Percentiles rank a stretch among this genome's conserved stretches.
Conservation (phyloP, 2,797 vertebrate genomes). For the Acanthiza pusilla region DNA sequence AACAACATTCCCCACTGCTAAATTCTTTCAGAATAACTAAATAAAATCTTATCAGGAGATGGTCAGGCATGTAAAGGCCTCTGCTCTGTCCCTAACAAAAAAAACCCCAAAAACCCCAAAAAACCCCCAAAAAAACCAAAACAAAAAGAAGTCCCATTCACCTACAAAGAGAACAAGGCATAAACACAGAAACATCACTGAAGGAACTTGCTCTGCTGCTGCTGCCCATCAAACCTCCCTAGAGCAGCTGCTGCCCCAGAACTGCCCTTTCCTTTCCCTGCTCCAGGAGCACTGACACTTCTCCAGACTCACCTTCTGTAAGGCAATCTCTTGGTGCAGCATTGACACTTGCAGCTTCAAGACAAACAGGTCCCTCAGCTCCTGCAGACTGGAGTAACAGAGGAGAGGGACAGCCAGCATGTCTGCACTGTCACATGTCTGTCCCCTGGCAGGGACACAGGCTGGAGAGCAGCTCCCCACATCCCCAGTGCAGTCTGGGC, state of each 20-base stretch:
- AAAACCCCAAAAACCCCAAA: too few species aligned
- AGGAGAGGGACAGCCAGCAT: slow-evolving; percentile 41
- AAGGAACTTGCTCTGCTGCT: background rate
- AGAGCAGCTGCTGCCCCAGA: background rate
- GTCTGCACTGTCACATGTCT: background rate
- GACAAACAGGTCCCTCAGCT: slow-evolving; percentile 68
- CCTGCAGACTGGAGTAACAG: slow-evolving; percentile 65
- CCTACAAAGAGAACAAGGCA: background rate
- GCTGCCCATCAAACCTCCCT: accelerated
- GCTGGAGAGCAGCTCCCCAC: background rate
- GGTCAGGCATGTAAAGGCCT: background rate
- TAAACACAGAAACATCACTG: background rate
- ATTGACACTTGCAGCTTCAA: slow-evolving; percentile 62
- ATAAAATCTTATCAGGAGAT: background rate
- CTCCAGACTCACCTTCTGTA: slow-evolving; percentile 71
- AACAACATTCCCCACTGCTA: background rate
- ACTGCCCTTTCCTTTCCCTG: background rate
- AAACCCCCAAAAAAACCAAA: too few species aligned
- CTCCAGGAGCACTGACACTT: background rate
- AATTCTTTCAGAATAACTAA: background rate
- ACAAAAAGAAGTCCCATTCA: background rate
- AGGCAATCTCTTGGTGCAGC: slow-evolving; percentile 69
- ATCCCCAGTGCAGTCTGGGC: background rate
- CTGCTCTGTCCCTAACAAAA: background rate
- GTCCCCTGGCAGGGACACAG: background rate